A percentile compares a stretch with the other conserved stretches of the same genome.
These are phyloP conservation scores for Philotrypesis tridentata DNA, from an alignment of 1,140 invertebrate genomes.

Conservation along the genomic window DNA sequence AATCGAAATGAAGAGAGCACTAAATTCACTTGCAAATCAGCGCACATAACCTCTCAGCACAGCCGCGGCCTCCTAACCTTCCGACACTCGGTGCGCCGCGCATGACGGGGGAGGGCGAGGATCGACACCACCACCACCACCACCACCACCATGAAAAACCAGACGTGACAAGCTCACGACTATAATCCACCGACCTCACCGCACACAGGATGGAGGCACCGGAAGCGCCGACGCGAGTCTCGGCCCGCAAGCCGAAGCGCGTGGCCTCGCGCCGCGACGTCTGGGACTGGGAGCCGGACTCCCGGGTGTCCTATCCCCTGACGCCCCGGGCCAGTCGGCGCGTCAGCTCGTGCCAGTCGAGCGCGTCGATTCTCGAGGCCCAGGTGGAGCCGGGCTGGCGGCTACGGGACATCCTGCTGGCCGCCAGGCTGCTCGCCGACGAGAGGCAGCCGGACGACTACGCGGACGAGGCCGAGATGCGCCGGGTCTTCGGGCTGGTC, in stretches of 20 bases:
- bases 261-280: neutral
- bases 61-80: neutral
- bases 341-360: slow-evolving; percentile 18
- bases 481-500: slow-evolving; percentile 83
- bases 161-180: too few species aligned
- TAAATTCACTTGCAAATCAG: neutral
- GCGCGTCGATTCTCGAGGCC: slow-evolving; percentile 31
- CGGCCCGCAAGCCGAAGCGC: neutral
- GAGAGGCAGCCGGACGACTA: slow-evolving; percentile 46
- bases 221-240: neutral
- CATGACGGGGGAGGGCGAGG: neutral
- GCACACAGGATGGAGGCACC: neutral
- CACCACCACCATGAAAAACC: neutral
- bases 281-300: slow-evolving; percentile 64
- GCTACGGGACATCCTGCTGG: slow-evolving; percentile 61
- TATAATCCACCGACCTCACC: too few species aligned
- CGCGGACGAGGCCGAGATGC: slow-evolving; percentile 84
- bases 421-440: slow-evolving; percentile 58
- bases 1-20: neutral
- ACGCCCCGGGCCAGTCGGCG: slow-evolving; percentile 51
- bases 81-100: too few species aligned
- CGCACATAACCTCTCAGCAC: neutral
- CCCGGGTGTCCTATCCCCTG: slow-evolving; percentile 24
- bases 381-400: slow-evolving; percentile 63
- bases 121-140: neutral